Conservation (phyloP, 2,797 vertebrate species). For the Arrhamphus sclerolepis region DNA sequence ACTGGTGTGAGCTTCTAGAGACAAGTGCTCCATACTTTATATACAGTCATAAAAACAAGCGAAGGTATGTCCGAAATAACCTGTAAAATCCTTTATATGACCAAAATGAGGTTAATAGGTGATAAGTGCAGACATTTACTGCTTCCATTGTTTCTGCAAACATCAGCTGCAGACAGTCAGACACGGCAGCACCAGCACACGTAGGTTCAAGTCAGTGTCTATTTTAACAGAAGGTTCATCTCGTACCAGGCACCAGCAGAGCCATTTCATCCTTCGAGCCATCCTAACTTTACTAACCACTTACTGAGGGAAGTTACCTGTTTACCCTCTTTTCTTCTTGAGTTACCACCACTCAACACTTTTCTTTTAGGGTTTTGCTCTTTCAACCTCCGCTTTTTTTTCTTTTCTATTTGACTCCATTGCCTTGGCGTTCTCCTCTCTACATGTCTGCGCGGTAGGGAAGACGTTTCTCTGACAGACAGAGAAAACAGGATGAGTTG, state of each 20-base stretch:
- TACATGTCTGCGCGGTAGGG: background rate
- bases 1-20: too few relatives aligned
- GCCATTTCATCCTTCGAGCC: conserved; percentile 35
- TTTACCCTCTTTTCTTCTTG: conserved; percentile 5
- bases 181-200: conserved; percentile 33
- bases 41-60: too few relatives aligned
- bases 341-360: conserved; percentile 2
- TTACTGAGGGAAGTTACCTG: conserved; percentile 18
- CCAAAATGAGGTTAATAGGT: too few relatives aligned
- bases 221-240: conserved; percentile 45
- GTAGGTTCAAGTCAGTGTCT: conserved; percentile 38
- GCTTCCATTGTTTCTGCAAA: background rate
- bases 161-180: conserved; percentile 2
- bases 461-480: conserved; percentile 36
- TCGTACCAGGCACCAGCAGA: conserved; percentile 45
- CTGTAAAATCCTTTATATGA: too few relatives aligned
- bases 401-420: conserved; percentile 6
- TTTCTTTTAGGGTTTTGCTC: conserved; percentile 18
- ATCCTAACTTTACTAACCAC: conserved; percentile 15
- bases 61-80: too few relatives aligned
- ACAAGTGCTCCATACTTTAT: too few relatives aligned
- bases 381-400: background rate
- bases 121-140: background rate
- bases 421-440: conserved; percentile 1
- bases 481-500: conserved; percentile 16